Conservation (phyloP, 2,888 invertebrate species). For the Punctoribates punctum region DNA sequence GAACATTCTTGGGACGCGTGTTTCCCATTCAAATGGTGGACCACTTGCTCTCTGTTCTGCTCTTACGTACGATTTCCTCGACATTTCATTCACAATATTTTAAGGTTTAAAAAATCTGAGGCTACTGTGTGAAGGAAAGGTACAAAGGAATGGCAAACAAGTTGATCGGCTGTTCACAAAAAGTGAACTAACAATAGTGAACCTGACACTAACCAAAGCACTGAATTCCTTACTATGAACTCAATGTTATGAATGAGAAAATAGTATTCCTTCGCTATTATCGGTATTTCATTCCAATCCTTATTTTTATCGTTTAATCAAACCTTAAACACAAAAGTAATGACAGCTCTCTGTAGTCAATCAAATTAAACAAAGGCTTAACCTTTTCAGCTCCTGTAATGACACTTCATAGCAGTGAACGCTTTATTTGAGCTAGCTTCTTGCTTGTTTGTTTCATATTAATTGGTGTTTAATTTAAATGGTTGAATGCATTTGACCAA, state of each 20-base stretch:
- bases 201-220: constrained; percentile 1
- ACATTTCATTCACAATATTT: constrained; percentile 18
- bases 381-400: background rate
- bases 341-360: background rate
- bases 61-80: background rate
- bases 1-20: constrained; percentile 26
- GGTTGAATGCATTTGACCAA: no score
- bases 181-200: background rate
- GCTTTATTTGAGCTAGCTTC: no score
- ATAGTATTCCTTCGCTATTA: constrained; percentile 8
- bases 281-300: background rate
- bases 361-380: background rate
- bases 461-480: no score
- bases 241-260: constrained; percentile 19
- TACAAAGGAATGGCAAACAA: constrained; percentile 8
- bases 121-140: no score
- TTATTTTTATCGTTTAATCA: no score
- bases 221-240: constrained; percentile 7
- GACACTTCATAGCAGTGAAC: constrained; percentile 7
- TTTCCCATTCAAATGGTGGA: background rate
- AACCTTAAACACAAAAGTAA: no score
- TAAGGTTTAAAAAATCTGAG: constrained; percentile 3
- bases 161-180: constrained; percentile 28
- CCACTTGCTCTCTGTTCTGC: background rate
- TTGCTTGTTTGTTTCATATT: no score